Evolutionary conservation across 2,797 vertebrate genomes (phyloP), one percentile per base, ranked within the genome.

Genomic region (Darevskia nairensis): DNA sequence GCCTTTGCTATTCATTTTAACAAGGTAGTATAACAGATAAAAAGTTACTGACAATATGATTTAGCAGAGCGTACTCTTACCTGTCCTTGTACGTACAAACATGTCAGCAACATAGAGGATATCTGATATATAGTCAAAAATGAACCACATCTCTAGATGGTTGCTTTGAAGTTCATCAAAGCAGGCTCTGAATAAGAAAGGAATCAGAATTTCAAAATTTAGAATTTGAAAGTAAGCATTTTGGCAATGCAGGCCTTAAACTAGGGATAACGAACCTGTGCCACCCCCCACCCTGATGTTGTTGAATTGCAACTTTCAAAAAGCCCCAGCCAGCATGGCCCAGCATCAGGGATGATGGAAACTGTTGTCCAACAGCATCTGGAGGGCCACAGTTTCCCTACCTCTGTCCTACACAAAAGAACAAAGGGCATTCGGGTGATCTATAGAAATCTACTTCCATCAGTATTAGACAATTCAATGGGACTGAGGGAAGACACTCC

Each of bases 151-250:
- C 2, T 21, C 76, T 89, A 98, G 55, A 82, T 98, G 98, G 93
- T 99, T 97, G 0, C 96, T 94, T 91, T 99, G 98, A 78, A 99
- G 97, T 93, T 99, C 98, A 93, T 99, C 98, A 87, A 99, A 99
- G 92, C 98, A 98, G 2, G 98, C 98, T 96, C 99, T 99, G 95
- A 89, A 93, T 81, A 87, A 86, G 23, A 95, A 90, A 89, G 94
- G 82, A 86, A 72, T 23, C 61, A 64, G 19, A 19, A 64, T 64
- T 64, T 64, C 17, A 64, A 46, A 89, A 39, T 13, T 55, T 87
- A 81, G 87, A 44, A 79, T 23, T 41, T 72, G 88, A 86, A 87
- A 84, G 61, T 2, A 88, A 90, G 90, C 79, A 41, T 0, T 87
- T 75, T 25, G 6, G 66, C 46, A 4, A 92, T 86, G 86, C 88